Conservation (phyloP, 2,113 vertebrate genomes). For the Eudorcas thomsonii region DNA sequence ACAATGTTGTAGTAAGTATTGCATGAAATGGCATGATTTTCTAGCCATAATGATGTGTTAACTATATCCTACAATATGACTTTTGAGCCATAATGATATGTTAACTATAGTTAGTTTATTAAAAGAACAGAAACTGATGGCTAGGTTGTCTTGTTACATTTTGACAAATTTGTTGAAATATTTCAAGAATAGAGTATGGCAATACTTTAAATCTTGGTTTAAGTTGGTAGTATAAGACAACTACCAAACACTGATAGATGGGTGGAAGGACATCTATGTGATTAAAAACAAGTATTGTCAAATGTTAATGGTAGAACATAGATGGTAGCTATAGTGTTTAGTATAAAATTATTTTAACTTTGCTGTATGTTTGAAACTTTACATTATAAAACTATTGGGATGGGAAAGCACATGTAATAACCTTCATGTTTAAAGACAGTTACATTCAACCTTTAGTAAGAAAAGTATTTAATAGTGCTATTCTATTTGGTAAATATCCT, state of each 20-base stretch:
- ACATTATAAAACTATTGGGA: not conserved
- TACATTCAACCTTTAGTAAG: slow-evolving; percentile 35
- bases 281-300: not conserved
- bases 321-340: not conserved
- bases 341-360: not conserved
- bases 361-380: not conserved
- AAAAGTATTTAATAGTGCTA: not conserved
- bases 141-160: not conserved
- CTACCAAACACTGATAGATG: not conserved
- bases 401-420: not conserved
- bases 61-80: not conserved
- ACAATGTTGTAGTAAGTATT: slow-evolving; percentile 89
- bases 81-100: not conserved
- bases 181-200: not conserved
- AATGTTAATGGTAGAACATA: not conserved
- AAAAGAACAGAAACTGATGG: not conserved
- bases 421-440: not conserved
- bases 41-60: not conserved
- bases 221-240: not conserved
- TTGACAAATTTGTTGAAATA: not conserved
- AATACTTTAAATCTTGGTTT: not conserved
- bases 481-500: not conserved
- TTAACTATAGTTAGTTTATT: not conserved
- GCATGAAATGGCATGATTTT: not conserved
- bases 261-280: not conserved